A percentile compares a stretch with the other conserved stretches of the same genome.
These are phyloP conservation scores for Drosophila limbata DNA, from an alignment of 2,888 invertebrate genomes.

Conservation along the genomic window DNA sequence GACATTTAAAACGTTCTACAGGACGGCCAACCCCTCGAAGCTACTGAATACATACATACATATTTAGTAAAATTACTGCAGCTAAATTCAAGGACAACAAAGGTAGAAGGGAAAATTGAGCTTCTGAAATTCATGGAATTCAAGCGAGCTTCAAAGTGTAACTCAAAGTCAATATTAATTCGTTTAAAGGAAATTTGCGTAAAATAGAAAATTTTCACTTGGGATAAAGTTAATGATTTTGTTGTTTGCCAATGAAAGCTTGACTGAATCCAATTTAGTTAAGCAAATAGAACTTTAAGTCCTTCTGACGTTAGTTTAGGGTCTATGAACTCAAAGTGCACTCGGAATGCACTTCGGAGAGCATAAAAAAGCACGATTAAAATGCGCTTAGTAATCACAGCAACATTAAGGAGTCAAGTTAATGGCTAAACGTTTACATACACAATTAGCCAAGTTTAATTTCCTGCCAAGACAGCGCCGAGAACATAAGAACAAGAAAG, in stretches of 20 bases:
- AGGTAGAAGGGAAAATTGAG: background rate
- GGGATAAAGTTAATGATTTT: constrained; percentile 5
- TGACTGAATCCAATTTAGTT: background rate
- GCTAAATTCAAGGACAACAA: constrained; percentile 21
- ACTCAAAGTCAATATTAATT: constrained; percentile 9
- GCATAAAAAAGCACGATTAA: constrained; percentile 15
- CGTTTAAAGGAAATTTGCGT: background rate
- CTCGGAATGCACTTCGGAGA: constrained; percentile 6
- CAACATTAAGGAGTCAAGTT: constrained; percentile 61
- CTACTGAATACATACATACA: background rate
- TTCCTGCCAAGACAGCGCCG: constrained; percentile 53
- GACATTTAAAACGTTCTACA: constrained; percentile 20
- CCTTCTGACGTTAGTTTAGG: constrained; percentile 1
- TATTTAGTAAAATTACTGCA: constrained; percentile 7
- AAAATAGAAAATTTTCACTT: background rate
- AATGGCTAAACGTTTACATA: constrained; percentile 74
- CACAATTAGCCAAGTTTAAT: constrained; percentile 70
- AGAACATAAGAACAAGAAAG: constrained; percentile 11
- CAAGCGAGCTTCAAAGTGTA: background rate
- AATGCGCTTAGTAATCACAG: constrained; percentile 56
- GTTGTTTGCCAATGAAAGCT: background rate
- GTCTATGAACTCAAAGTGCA: constrained; percentile 17
- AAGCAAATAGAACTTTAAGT: background rate
- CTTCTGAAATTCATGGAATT: constrained; percentile 12
- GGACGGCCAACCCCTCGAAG: background rate